Percentiles rank a stretch among this genome's conserved stretches.
Evolutionary conservation across 2,888 invertebrate genomes (phyloP).

Genomic region (Apamea monoglypha): DNA sequence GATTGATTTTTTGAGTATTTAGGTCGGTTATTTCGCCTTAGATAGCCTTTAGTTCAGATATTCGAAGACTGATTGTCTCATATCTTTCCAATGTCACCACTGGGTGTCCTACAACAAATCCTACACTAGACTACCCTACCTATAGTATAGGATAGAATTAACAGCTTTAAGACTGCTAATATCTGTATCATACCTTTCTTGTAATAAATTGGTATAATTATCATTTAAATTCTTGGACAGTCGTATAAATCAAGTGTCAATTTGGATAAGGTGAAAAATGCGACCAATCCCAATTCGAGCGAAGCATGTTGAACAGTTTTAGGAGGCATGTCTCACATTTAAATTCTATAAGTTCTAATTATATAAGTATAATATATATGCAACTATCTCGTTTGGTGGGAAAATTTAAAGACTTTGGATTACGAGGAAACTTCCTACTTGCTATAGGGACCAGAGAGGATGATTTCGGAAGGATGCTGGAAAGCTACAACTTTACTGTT

Average conservation of each 20-base stretch:
- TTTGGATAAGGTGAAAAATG: slow-evolving; percentile 36
- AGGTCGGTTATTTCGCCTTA: too few species aligned
- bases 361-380: not conserved
- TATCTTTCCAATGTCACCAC: not conserved
- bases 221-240: slow-evolving; percentile 46
- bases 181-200: slow-evolving; percentile 2
- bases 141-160: too few species aligned
- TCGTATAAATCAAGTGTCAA: slow-evolving; percentile 29
- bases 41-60: too few species aligned
- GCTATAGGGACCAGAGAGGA: not conserved
- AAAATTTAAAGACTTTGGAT: not conserved
- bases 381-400: slow-evolving; percentile 3
- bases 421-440: too few species aligned
- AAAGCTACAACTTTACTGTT: not conserved
- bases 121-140: too few species aligned
- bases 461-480: not conserved
- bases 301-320: slow-evolving; percentile 13
- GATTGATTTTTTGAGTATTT: too few species aligned
- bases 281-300: slow-evolving; percentile 22
- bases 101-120: too few species aligned
- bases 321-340: slow-evolving; percentile 17
- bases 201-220: slow-evolving; percentile 46
- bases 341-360: slow-evolving; percentile 35
- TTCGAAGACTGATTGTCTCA: too few species aligned
- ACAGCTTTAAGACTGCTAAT: not conserved